These are phyloP conservation scores for Penaeus chinensis DNA, from an alignment of 1,140 invertebrate species.

Conservation along the genomic window DNA sequence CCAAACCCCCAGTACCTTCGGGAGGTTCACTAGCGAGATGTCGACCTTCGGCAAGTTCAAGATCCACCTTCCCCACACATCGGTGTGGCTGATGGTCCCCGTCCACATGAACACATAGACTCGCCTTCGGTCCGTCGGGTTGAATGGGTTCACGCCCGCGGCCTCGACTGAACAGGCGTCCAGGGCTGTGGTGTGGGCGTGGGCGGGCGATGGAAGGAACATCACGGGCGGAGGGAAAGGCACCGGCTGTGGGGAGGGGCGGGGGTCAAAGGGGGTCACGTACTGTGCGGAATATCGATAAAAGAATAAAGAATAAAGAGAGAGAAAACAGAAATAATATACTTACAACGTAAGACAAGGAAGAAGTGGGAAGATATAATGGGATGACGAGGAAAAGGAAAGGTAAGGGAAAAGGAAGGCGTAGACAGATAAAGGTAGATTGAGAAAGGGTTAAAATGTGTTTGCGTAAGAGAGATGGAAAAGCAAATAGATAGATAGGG, in stretches of 20 bases:
- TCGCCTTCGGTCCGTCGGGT: neutral
- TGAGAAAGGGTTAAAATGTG: no score
- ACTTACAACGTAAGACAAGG: no score
- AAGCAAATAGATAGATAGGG: no score
- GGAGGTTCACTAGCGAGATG: conserved; percentile 1
- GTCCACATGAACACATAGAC: conserved; percentile 31
- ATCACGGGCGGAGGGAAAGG: conserved; percentile 37
- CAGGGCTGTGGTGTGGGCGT: conserved; percentile 33
- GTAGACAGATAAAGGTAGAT: no score
- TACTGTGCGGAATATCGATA: no score
- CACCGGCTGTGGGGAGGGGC: neutral
- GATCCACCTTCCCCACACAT: conserved; percentile 29
- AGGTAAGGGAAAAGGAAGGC: no score
- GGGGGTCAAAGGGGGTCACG: neutral
- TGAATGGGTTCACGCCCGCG: neutral
- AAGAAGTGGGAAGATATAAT: no score
- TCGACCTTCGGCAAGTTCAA: neutral
- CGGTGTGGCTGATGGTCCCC: neutral
- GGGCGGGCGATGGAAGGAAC: conserved; percentile 35
- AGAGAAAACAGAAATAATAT: no score
- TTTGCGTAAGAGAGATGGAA: no score
- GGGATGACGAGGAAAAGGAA: no score
- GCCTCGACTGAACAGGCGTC: conserved; percentile 36
- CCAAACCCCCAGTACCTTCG: neutral
- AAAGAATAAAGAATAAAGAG: no score